Evolutionary conservation across 2,797 vertebrate genomes (phyloP), one percentile per base, ranked within the genome.

Genomic region (Pseudomugil gertrudae): DNA sequence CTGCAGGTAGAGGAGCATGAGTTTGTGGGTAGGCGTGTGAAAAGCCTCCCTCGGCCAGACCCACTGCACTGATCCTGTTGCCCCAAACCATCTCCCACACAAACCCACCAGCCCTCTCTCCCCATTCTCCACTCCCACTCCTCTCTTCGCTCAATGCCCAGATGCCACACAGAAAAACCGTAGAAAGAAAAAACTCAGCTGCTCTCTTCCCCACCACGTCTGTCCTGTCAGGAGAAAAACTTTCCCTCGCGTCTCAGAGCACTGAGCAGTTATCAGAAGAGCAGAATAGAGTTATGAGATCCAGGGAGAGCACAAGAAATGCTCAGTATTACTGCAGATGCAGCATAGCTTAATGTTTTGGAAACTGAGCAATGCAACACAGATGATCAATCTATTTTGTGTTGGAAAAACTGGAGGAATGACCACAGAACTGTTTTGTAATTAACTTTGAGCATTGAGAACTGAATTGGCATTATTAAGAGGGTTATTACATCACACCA

Each of bases 61-160:
- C 74, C 84, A 78, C 75, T 69, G 40, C 61, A 75, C 72, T 70
- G 73, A 74, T 85, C 68, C 78, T 73, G 72, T 57, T 69, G 72
- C 76, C 87, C 69, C 86, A 60, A 55, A 75, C 81, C 62, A 3
- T 81, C 87, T 83, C 87, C 86, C 69, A 91, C 89, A 80, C 83
- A 82, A 73, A 78, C 76, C 63, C 66, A 63, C 47, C 72, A 33
- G 59, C 63, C 57, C 48, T 32, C 64, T 55, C 76, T 61, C 72
- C 69, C 63, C 59, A 47, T 52, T 55, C 32, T 0, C 71, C 74
- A 64, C 77, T 60, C 74, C 68, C 70, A 69, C 72, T 64, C 61
- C 3, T 45, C 51, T 72, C n/a, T 57, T 63, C 72, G 59, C 50
- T 26, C 76, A 55, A 69, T 63, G 10, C 57, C 47, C 47, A 57